Evolutionary conservation across 2,797 vertebrate genomes (phyloP).

Genomic region (Sphenodon punctatus): DNA sequence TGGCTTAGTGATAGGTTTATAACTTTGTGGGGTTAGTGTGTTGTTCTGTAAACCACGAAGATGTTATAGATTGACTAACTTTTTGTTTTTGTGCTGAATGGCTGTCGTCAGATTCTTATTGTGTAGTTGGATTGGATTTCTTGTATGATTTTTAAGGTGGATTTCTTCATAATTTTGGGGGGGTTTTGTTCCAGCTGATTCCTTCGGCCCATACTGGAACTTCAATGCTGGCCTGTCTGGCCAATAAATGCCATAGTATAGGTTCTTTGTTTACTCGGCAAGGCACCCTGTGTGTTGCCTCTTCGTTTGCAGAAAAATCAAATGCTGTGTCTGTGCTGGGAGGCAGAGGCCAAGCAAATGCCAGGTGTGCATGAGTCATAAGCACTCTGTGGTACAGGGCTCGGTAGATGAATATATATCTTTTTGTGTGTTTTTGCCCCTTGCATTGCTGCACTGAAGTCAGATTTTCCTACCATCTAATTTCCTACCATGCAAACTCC

Average conservation of each 20-base stretch:
- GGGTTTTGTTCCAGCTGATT: no score
- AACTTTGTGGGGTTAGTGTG: no score
- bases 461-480: constrained; percentile 76
- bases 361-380: constrained; percentile 75
- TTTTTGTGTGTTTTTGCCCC: constrained; percentile 34
- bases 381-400: constrained; percentile 11
- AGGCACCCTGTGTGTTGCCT: not conserved
- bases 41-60: no score
- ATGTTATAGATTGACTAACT: no score
- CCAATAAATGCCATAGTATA: not conserved
- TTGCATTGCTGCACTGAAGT: constrained; percentile 61
- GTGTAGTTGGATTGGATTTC: no score
- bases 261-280: constrained; percentile 16
- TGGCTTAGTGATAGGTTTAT: no score
- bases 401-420: constrained; percentile 45
- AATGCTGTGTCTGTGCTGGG: constrained; percentile 26
- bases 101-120: no score
- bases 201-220: rapidly evolving
- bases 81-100: no score
- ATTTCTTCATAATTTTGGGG: no score
- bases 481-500: constrained; percentile 64
- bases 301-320: not conserved
- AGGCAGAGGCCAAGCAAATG: constrained; percentile 27
- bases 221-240: not conserved
- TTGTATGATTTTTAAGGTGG: no score